A percentile compares a stretch with the other conserved stretches of the same genome.
phyloP scores from a whole-genome alignment of 2,797 vertebrate species.

The Sebastes itinus region DNA sequence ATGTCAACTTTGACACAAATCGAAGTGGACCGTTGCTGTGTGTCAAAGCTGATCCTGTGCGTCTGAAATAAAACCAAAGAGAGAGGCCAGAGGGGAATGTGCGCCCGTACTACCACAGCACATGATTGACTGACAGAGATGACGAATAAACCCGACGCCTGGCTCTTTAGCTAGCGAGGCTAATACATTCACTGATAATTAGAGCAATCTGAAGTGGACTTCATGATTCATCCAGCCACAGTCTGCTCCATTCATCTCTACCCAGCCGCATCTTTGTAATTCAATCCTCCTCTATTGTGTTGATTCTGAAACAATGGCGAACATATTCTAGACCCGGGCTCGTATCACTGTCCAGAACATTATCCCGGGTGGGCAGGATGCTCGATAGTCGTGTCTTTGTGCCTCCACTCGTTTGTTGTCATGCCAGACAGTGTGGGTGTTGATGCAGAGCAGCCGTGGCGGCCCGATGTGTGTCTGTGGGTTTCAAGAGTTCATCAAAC shows the following conservation, averaged over 20 bases:
- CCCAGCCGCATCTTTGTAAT: slow-evolving; percentile 70
- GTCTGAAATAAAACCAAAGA: slow-evolving; percentile 19
- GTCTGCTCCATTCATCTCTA: slow-evolving; percentile 64
- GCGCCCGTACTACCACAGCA: neutral
- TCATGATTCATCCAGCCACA: slow-evolving; percentile 62
- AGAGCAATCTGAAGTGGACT: slow-evolving; percentile 74
- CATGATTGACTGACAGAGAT: slow-evolving; percentile 15
- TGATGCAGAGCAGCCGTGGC: slow-evolving; percentile 47
- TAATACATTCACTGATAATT: slow-evolving; percentile 74
- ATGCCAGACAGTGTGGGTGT: slow-evolving; percentile 69
- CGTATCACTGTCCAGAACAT: slow-evolving; percentile 56
- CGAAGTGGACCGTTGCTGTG: neutral
- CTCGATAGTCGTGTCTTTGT: slow-evolving; percentile 63
- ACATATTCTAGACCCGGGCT: slow-evolving; percentile 51
- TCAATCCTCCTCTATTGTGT: slow-evolving; percentile 67
- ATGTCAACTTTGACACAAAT: neutral
- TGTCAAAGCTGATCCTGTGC: neutral
- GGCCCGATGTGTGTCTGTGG: slow-evolving; percentile 24
- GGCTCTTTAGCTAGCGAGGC: slow-evolving; percentile 36
- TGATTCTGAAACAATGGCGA: slow-evolving; percentile 64
- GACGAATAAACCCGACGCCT: slow-evolving; percentile 19
- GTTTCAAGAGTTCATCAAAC: slow-evolving; percentile 71
- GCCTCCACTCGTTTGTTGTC: slow-evolving; percentile 69
- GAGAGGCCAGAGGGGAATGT: neutral
- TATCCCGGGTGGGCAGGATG: slow-evolving; percentile 36